A percentile compares a stretch with the other conserved stretches of the same genome.
Conservation (phyloP, 2,797 vertebrate genomes). For the Mormyrops attenuatus region DNA sequence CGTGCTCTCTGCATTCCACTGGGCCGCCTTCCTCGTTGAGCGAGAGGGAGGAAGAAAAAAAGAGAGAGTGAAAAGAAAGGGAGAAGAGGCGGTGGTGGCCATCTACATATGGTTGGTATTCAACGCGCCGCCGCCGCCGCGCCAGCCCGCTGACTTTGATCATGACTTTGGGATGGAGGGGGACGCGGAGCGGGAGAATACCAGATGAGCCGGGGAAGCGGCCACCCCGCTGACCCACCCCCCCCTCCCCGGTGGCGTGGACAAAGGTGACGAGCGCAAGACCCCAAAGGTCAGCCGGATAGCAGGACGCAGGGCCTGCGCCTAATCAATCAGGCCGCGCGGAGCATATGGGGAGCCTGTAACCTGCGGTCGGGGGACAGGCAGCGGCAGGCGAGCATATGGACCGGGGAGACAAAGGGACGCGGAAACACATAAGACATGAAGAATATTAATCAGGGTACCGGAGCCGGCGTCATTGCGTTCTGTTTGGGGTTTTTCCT, state of each 20-base stretch:
- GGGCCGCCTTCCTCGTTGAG: conserved; percentile 27
- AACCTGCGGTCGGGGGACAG: background rate
- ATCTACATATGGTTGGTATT: conserved; percentile 21
- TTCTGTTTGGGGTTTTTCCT: background rate
- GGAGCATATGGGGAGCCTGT: conserved; percentile 9
- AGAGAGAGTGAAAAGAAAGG: background rate
- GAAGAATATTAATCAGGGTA: background rate
- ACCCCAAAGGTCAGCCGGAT: conserved; percentile 32
- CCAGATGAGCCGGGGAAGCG: conserved; percentile 17
- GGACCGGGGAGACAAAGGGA: background rate
- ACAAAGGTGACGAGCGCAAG: background rate
- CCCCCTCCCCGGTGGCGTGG: background rate
- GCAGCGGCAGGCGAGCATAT: background rate
- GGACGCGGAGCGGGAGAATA: conserved; percentile 14
- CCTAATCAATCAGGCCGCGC: conserved; percentile 29
- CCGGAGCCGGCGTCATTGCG: background rate
- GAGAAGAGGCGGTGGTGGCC: background rate
- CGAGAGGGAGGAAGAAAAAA: background rate
- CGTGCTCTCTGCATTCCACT: conserved; percentile 15
- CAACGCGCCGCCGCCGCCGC: background rate
- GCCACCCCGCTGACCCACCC: background rate
- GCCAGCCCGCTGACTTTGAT: conserved; percentile 39
- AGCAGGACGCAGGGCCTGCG: conserved; percentile 14
- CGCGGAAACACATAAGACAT: background rate
- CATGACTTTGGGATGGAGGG: conserved; percentile 33